Base-by-base conservation (phyloP, 2,888 invertebrate species). In the Hylaea fasciaria region DNA sequence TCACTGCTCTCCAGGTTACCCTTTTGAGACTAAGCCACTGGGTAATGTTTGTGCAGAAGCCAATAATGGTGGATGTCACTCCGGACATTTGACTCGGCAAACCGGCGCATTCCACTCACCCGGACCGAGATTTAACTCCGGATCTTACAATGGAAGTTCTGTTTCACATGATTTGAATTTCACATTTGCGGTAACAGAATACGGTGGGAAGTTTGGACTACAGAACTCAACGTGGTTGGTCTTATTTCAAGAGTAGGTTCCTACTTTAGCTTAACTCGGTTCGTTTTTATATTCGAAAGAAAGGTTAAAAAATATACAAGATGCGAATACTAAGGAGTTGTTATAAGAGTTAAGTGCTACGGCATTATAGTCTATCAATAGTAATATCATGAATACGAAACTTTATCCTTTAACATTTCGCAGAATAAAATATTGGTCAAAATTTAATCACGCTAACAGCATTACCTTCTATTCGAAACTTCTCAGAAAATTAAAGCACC, bases 61-160 rank as follows among this genome's bases (percentile, higher is more conserved):
- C 89, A 91, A 91, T 91, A 90, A 89, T 84, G 85, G 86, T 73
- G 79, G 73, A 76, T 85, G 87, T 87, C 82, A 80, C 80, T 77
- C 68, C 74, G 72, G 74, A 78, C 87, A 89, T 89, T 89, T 86
- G 89, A 87, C 87, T 89, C 87, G 79, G 85, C 84, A 85, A 87
- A 89, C 87, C 75, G 69, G 70, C 66, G 68, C 68, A 65, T 68
- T 71, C 68, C 70, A 47, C 59, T 58, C 57, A 40, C 53, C 49
- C 57, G 71, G 66, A 49, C 53, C 65, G 68, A 66, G 74, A 73
- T 75, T 78, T 72, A 69, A 74, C 70, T 70, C 67, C 55, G 64
- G 57, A 62, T 62, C 62, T 66, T 65, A 65, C 46, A 55, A 65
- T 51, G 47, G 57, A 57, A 49, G 39, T 45, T 51, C 55, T 35